Conservation (phyloP, 2,797 vertebrate species). For the Alcedo quadribrachys region DNA sequence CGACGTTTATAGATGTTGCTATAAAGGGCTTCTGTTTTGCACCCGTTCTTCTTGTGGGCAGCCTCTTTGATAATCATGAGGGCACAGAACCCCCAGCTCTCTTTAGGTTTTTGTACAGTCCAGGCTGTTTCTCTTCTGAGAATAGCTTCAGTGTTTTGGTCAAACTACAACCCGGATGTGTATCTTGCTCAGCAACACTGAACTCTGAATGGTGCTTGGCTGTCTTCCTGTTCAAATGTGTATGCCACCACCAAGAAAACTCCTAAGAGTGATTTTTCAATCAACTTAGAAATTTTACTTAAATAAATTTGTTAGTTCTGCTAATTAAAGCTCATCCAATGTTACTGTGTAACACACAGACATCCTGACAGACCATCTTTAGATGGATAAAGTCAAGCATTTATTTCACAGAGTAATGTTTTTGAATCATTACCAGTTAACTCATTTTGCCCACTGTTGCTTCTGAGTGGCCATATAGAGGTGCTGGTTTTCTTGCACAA, state of each 20-base stretch:
- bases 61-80: conserved; percentile 43
- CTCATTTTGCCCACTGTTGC: not conserved
- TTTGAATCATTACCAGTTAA: not conserved
- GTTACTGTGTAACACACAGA: not conserved
- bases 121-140: not conserved
- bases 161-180: not conserved
- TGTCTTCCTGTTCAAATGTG: not conserved
- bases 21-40: conserved; percentile 55
- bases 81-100: not conserved
- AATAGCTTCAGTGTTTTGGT: not conserved
- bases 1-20: conserved; percentile 45
- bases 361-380: not conserved
- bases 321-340: not conserved
- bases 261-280: not conserved
- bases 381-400: not conserved
- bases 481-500: not conserved
- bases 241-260: not conserved
- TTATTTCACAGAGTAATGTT: not conserved
- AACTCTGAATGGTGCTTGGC: not conserved
- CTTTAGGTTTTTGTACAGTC: conserved; percentile 28
- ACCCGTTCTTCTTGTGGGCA: conserved; percentile 41
- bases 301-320: not conserved
- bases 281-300: not conserved
- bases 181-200: not conserved
- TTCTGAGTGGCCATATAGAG: not conserved